Evolutionary conservation across 1,140 invertebrate species (phyloP).

Genomic region (Charaxes varanes): DNA sequence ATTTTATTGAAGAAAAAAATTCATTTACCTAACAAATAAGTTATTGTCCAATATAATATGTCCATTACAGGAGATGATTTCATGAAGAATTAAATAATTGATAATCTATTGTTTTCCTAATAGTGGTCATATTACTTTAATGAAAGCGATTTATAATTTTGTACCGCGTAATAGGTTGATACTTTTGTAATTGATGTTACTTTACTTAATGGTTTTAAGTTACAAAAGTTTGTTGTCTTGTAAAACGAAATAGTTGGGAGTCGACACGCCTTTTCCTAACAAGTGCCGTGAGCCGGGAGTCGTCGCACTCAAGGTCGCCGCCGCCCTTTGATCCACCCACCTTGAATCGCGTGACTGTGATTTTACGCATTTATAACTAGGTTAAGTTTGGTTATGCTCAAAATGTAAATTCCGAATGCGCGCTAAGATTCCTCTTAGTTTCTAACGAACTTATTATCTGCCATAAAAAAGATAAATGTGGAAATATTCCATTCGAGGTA

Average conservation of each 20-base stretch:
- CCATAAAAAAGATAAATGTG: too few relatives aligned
- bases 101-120: too few relatives aligned
- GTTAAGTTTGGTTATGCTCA: too few relatives aligned
- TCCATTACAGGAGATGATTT: too few relatives aligned
- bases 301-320: constrained; percentile 66
- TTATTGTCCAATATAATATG: too few relatives aligned
- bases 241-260: constrained; percentile 51
- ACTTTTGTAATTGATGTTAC: neutral
- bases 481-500: too few relatives aligned
- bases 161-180: neutral
- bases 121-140: too few relatives aligned
- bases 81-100: too few relatives aligned
- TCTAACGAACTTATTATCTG: too few relatives aligned
- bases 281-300: constrained; percentile 71
- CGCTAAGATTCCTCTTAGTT: too few relatives aligned
- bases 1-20: too few relatives aligned
- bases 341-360: constrained; percentile 65
- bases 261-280: constrained; percentile 73
- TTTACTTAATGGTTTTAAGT: neutral
- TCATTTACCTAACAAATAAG: too few relatives aligned
- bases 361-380: constrained; percentile 57
- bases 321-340: constrained; percentile 74
- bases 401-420: constrained; percentile 2
- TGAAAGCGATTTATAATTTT: neutral
- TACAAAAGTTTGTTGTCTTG: constrained; percentile 20